Evolutionary conservation across 1,140 invertebrate species (phyloP).

Genomic region (Reticulitermes speratus): DNA sequence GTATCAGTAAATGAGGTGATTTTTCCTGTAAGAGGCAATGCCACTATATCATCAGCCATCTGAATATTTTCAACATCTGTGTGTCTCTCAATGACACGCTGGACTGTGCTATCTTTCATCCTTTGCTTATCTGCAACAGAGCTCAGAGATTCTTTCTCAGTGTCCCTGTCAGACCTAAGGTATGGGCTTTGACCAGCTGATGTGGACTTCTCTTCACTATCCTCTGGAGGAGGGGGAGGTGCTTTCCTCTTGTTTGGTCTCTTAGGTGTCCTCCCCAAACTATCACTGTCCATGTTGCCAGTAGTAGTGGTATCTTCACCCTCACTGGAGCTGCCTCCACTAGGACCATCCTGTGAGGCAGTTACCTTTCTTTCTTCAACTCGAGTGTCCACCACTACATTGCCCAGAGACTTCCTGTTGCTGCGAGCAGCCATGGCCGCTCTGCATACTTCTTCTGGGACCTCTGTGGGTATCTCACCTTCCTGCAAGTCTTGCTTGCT

Average conservation of each 20-base stretch:
- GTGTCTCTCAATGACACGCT: not conserved
- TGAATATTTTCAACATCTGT: not conserved
- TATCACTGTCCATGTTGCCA: conserved; percentile 21
- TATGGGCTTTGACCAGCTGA: not conserved
- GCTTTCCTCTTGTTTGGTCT: conserved; percentile 66
- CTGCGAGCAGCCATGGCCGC: conserved; percentile 65
- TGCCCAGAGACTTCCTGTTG: conserved; percentile 50
- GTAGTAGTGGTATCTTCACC: conserved; percentile 43
- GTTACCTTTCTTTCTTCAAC: conserved; percentile 32
- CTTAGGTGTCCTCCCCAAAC: conserved; percentile 45
- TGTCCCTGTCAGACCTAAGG: not conserved
- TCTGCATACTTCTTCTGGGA: conserved; percentile 68
- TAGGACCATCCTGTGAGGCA: conserved; percentile 28
- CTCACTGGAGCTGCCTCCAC: conserved; percentile 32
- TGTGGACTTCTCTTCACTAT: conserved; percentile 25
- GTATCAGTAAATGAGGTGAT: conserved; percentile 10
- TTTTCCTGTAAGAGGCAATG: not conserved
- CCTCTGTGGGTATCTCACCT: conserved; percentile 40
- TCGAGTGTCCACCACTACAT: conserved; percentile 26
- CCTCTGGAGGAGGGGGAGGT: conserved; percentile 59
- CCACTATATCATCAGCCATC: not conserved
- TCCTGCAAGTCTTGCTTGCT: not conserved
- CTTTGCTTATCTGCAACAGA: not conserved
- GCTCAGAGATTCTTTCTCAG: not conserved
- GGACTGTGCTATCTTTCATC: not conserved